These are phyloP conservation scores for Zaprionus davidi DNA, from an alignment of 1,140 invertebrate genomes.

Conservation along the genomic window DNA sequence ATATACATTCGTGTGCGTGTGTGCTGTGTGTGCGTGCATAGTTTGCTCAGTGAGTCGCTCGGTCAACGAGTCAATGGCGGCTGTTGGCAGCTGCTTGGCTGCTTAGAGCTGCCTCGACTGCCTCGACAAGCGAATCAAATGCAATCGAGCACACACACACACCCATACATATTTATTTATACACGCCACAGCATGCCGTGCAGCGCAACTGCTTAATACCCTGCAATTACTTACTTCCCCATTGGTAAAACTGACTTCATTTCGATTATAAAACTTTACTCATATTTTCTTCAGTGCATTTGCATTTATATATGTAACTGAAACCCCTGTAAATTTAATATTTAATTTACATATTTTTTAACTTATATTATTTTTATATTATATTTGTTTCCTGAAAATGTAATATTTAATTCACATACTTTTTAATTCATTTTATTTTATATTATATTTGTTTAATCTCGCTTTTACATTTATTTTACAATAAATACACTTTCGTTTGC, in stretches of 20 bases:
- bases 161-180: not conserved
- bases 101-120: not conserved
- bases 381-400: too few relatives aligned
- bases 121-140: conserved; percentile 40
- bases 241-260: not conserved
- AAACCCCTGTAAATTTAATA: too few relatives aligned
- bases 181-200: not conserved
- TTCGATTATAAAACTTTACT: not conserved
- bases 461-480: too few relatives aligned
- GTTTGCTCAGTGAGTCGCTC: conserved; percentile 72
- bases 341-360: too few relatives aligned
- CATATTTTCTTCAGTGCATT: not conserved
- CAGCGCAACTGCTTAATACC: not conserved
- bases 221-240: not conserved
- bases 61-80: conserved; percentile 82
- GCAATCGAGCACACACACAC: conserved; percentile 43
- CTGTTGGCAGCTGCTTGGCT: conserved; percentile 33
- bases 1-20: conserved; percentile 5
- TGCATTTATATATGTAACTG: too few relatives aligned
- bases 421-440: too few relatives aligned
- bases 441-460: too few relatives aligned
- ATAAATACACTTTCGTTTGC: too few relatives aligned
- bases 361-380: too few relatives aligned
- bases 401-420: too few relatives aligned
- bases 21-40: conserved; percentile 23